Evolutionary conservation across 2,113 vertebrate species (phyloP), one percentile per base, ranked within the genome.

Genomic region (Morone chrysops): DNA sequence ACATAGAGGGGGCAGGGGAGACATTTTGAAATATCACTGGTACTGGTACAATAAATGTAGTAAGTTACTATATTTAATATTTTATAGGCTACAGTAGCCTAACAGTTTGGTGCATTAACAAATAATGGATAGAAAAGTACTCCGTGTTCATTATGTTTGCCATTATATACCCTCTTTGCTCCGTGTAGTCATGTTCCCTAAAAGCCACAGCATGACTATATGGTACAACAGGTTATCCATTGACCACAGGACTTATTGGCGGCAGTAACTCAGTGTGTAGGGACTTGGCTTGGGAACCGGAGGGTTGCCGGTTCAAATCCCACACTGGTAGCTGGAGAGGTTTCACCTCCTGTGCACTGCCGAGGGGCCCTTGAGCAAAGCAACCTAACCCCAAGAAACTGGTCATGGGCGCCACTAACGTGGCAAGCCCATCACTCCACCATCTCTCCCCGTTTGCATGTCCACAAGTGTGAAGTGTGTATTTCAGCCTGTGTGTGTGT

Each of bases 161-260:
- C 16, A 25, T 56, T n/a, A 63, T 57, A 57, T 41, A 63, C 1
- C 7, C 0, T 77, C 11, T 56, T 62, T 70, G 50, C 1, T 20
- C 50, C 56, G 9, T 22, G 4, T 18, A 70, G 8, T 48, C 14
- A 48, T 75, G 18, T 63, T 65, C 62, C 17, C 53, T 13, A 59
- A 73, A 65, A 70, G 53, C 62, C 17, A 40, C 36, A 78, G n/a
- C 16, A 25, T 25, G 25, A 25, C 25, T 25, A 31, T 31, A 31
- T 56, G 16, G 18, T 57, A 67, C 38, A 67, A 57, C 50, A 43
- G 20, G 20, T 75, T n/a, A 77, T 57, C 25, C 20, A 40, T 75
- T 48, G 63, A 25, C 62, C 22, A 56, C 10, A 38, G 4, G 25
- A 1, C 25, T 25, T 25, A 25, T 25, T 25, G 25, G 25, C 25